A percentile compares a stretch with the other conserved stretches of the same genome.
Evolutionary conservation across 1,140 invertebrate genomes (phyloP).

Genomic region (Rhopalosiphum padi): DNA sequence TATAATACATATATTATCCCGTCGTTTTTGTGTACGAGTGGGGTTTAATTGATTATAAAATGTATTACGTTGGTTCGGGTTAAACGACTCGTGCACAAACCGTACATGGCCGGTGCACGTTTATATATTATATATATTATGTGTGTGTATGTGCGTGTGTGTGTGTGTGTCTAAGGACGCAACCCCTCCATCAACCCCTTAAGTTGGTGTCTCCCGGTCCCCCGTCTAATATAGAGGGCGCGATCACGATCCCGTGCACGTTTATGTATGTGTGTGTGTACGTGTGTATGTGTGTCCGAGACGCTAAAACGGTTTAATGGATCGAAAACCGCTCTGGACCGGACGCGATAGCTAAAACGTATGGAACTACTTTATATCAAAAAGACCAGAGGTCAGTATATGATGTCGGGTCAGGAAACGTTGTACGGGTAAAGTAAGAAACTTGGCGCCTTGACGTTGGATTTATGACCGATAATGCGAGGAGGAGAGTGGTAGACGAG

Average conservation of each 20-base stretch:
- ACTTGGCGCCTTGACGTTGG: constrained; percentile 48
- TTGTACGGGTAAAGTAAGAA: constrained; percentile 50
- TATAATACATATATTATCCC: background rate
- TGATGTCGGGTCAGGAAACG: constrained; percentile 57
- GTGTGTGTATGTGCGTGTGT: too few relatives aligned
- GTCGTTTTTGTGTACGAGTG: constrained; percentile 37
- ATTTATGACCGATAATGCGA: constrained; percentile 41
- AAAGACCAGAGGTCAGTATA: constrained; percentile 50
- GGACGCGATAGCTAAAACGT: constrained; percentile 44
- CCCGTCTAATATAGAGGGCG: background rate
- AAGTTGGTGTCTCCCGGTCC: background rate
- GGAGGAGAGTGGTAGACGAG: background rate
- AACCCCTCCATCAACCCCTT: constrained; percentile 11
- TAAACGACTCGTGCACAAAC: constrained; percentile 49
- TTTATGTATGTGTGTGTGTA: background rate
- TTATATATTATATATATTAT: background rate
- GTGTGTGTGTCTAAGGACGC: background rate
- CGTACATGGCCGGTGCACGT: background rate
- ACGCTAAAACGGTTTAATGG: constrained; percentile 58
- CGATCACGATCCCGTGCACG: background rate
- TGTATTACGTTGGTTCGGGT: constrained; percentile 57
- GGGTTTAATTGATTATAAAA: constrained; percentile 57
- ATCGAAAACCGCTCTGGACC: constrained; percentile 57
- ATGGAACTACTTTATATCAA: constrained; percentile 51
- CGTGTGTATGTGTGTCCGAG: background rate